Conservation (phyloP, 2,797 vertebrate genomes). For the Ctenopoma multispine region DNA sequence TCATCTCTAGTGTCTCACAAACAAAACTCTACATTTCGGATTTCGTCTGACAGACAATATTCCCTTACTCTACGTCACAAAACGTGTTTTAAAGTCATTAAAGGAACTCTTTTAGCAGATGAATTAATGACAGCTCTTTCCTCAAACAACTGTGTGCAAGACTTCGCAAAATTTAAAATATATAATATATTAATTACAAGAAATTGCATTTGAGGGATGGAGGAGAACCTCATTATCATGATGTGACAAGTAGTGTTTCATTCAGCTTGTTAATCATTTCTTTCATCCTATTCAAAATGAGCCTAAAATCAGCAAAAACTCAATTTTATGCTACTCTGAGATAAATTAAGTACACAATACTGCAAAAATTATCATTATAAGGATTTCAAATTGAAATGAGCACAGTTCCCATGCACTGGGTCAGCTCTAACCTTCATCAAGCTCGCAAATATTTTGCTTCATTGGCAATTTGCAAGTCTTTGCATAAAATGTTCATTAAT, state of each 20-base stretch:
- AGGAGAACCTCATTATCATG: slow-evolving; percentile 68
- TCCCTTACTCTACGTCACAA: slow-evolving; percentile 8
- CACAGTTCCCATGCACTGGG: slow-evolving; percentile 67
- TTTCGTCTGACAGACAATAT: slow-evolving; percentile 31
- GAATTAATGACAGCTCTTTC: slow-evolving; percentile 52
- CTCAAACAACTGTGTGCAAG: slow-evolving; percentile 44
- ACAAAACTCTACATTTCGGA: too few relatives aligned
- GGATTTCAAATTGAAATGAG: slow-evolving; percentile 80
- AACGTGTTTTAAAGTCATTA: too few relatives aligned
- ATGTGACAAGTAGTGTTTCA: slow-evolving; percentile 74
- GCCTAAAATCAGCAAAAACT: slow-evolving; percentile 74
- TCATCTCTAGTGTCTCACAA: slow-evolving; percentile 30
- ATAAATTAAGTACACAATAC: slow-evolving; percentile 80
- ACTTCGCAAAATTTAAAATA: slow-evolving; percentile 37
- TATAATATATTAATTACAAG: slow-evolving; percentile 67
- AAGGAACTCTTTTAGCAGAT: slow-evolving; percentile 38
- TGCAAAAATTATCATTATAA: slow-evolving; percentile 78
- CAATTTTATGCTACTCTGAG: slow-evolving; percentile 78
- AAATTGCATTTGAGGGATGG: slow-evolving; percentile 72
- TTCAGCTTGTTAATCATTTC: slow-evolving; percentile 72
- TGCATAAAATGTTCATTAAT: slow-evolving; percentile 60
- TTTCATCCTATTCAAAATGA: slow-evolving; percentile 70
- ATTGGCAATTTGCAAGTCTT: slow-evolving; percentile 69
- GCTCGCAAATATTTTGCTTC: slow-evolving; percentile 77
- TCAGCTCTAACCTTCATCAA: slow-evolving; percentile 73